These are phyloP conservation scores for Anagrus nilaparvatae DNA, from an alignment of 1,140 invertebrate genomes.

Conservation along the genomic window DNA sequence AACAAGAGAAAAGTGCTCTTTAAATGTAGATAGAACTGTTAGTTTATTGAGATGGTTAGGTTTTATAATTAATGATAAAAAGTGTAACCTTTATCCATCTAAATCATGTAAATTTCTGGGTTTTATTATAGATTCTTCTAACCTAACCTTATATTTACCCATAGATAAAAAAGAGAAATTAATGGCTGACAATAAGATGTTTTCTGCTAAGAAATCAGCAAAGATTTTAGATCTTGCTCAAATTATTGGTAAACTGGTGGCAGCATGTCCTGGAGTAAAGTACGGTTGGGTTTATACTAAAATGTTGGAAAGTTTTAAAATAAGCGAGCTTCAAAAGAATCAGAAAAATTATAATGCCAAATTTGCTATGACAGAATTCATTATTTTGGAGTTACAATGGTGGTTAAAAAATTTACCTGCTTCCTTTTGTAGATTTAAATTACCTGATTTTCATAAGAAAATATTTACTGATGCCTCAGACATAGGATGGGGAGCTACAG, in stretches of 20 bases:
- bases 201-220: background rate
- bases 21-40: constrained; percentile 1
- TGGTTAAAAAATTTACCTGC: background rate
- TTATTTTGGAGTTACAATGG: constrained; percentile 1
- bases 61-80: constrained; percentile 9
- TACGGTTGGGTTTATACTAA: constrained; percentile 5
- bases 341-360: background rate
- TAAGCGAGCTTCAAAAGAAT: background rate
- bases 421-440: background rate
- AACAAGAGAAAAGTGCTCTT: background rate
- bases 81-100: background rate
- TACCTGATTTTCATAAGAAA: background rate
- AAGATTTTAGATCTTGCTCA: constrained; percentile 9
- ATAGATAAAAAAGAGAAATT: constrained; percentile 6
- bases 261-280: constrained; percentile 2
- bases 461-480: background rate
- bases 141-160: constrained; percentile 6
- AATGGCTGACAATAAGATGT: background rate
- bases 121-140: constrained; percentile 7
- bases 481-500: background rate
- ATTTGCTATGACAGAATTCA: background rate
- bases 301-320: background rate
- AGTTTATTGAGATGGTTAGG: background rate
- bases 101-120: constrained; percentile 9
- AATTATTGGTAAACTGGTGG: constrained; percentile 1